Conservation (phyloP, 2,888 invertebrate genomes). For the Fragum sueziense region DNA sequence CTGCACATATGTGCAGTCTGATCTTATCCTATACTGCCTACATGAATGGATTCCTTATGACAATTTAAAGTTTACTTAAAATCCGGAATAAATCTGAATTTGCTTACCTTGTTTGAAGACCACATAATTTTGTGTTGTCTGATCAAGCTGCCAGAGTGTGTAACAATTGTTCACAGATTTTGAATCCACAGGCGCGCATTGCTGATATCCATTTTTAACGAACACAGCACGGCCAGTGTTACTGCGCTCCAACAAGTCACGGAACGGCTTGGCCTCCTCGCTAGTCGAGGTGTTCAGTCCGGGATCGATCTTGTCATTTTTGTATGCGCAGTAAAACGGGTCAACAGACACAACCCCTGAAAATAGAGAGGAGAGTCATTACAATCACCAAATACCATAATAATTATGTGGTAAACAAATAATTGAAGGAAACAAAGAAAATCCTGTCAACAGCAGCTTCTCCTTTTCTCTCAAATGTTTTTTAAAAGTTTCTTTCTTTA, state of each 20-base stretch:
- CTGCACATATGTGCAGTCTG: too few species aligned
- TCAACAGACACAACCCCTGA: neutral
- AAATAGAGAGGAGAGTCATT: neutral
- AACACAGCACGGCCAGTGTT: slow-evolving; percentile 18
- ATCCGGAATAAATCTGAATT: too few species aligned
- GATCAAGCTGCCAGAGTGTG: slow-evolving; percentile 42
- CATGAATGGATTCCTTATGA: too few species aligned
- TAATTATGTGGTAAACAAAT: neutral
- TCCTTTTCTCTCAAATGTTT: too few species aligned
- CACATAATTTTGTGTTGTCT: neutral
- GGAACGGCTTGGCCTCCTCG: slow-evolving; percentile 11
- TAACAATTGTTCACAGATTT: slow-evolving; percentile 41
- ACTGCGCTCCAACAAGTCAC: slow-evolving; percentile 1
- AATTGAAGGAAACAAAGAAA: too few species aligned
- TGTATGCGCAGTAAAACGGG: slow-evolving; percentile 53
- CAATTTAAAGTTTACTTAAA: too few species aligned
- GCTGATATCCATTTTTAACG: slow-evolving; percentile 39
- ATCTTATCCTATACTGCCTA: too few species aligned
- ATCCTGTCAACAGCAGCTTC: too few species aligned
- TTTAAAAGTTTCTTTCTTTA: too few species aligned
- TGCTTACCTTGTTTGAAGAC: slow-evolving; percentile 7
- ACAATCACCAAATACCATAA: neutral
- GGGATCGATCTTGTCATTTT: slow-evolving; percentile 39
- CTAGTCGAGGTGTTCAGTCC: slow-evolving; percentile 14
- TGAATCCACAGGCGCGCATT: slow-evolving; percentile 32